phyloP scores from a whole-genome alignment of 2,797 vertebrate species.

The Macropodus opercularis region DNA sequence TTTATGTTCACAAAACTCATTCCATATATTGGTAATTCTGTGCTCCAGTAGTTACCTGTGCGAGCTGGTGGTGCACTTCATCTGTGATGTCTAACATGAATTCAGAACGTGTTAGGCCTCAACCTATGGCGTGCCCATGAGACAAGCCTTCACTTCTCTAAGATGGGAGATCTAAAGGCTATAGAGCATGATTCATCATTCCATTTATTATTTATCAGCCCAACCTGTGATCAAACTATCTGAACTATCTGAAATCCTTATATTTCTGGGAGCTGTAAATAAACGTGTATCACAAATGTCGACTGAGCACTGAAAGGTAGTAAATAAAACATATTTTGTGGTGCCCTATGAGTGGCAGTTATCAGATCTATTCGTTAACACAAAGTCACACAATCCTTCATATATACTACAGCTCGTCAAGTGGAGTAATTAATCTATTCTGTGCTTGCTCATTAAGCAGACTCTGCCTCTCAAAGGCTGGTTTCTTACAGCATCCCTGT shows the following conservation, averaged over 20 bases:
- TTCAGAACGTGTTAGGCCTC: neutral
- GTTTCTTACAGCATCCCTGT: slow-evolving; percentile 38
- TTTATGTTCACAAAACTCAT: too few relatives aligned
- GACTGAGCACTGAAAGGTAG: neutral
- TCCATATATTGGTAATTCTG: neutral
- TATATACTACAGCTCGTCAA: neutral
- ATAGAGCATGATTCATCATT: neutral
- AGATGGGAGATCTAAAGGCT: neutral
- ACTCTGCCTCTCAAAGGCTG: slow-evolving; percentile 8
- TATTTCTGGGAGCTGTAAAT: neutral
- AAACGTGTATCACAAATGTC: neutral
- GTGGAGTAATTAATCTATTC: slow-evolving; percentile 25
- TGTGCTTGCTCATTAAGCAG: slow-evolving; percentile 17
- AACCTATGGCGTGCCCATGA: too few relatives aligned
- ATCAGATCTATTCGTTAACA: neutral
- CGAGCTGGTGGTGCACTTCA: neutral
- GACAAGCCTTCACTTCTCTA: too few relatives aligned
- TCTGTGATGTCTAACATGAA: neutral
- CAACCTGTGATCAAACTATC: neutral
- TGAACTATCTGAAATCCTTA: neutral
- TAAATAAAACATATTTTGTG: neutral
- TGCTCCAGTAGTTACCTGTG: neutral
- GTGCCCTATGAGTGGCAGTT: neutral
- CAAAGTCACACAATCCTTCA: slow-evolving; percentile 12
- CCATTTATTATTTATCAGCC: neutral